Percentiles rank a stretch among this genome's conserved stretches.
Conservation (phyloP, 2,113 vertebrate genomes). For the Apteryx mantelli region DNA sequence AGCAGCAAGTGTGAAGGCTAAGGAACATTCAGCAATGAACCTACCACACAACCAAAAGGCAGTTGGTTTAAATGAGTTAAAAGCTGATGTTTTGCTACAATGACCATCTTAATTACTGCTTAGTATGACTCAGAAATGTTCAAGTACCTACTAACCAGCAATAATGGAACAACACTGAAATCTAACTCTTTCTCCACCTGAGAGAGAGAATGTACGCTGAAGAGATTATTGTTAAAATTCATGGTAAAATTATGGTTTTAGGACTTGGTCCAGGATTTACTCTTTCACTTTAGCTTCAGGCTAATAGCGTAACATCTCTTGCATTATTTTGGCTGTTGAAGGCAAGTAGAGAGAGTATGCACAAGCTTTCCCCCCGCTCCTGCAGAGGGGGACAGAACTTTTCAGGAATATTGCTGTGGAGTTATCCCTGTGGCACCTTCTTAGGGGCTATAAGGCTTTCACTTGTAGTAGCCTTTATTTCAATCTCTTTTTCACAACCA, state of each 20-base stretch:
- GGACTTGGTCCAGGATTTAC: not conserved
- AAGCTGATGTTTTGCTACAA: not conserved
- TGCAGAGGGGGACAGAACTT: not conserved
- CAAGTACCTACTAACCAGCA: not conserved
- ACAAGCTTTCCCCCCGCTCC: not conserved
- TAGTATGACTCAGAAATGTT: not conserved
- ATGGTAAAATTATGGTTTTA: not conserved
- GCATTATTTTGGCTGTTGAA: not conserved
- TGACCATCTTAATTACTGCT: not conserved
- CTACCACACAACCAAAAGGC: not conserved
- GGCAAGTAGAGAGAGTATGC: fast-evolving
- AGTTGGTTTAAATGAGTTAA: not conserved
- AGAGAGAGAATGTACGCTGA: fast-evolving
- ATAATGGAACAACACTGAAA: not conserved
- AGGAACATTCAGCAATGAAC: not conserved
- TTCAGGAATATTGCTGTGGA: not conserved
- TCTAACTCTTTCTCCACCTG: not conserved
- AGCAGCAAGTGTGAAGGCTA: not conserved
- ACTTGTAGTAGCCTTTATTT: not conserved
- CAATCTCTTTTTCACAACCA: not conserved
- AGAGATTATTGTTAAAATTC: not conserved
- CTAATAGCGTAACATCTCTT: not conserved
- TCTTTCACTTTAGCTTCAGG: not conserved
- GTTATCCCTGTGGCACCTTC: not conserved
- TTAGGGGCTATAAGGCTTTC: not conserved